Conservation (phyloP, 2,113 vertebrate genomes). For the Chionis minor region DNA sequence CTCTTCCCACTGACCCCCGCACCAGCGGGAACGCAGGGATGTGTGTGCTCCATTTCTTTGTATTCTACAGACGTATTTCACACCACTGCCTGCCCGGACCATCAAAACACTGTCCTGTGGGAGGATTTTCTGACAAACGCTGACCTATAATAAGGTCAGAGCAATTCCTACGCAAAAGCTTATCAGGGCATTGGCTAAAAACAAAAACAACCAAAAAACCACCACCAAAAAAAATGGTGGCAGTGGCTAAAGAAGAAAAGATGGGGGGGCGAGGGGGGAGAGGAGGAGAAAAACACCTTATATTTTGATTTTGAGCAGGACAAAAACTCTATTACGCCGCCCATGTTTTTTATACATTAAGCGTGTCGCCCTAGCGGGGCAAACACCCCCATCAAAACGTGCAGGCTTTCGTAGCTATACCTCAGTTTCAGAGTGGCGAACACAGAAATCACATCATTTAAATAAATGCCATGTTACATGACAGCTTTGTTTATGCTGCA, state of each 20-base stretch:
- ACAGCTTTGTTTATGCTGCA: constrained; percentile 65
- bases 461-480: constrained; percentile 63
- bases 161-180: background rate
- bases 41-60: background rate
- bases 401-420: constrained; percentile 32
- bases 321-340: background rate
- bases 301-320: background rate
- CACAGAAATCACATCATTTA: constrained; percentile 64
- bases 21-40: background rate
- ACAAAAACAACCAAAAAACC: background rate
- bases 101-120: background rate
- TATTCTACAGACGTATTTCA: background rate
- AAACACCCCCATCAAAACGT: constrained; percentile 52
- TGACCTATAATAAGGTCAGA: background rate
- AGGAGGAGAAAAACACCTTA: background rate
- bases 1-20: background rate
- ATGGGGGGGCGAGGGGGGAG: too few species aligned
- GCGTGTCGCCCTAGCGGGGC: constrained; percentile 19
- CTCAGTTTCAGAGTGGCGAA: constrained; percentile 47
- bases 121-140: background rate
- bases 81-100: background rate
- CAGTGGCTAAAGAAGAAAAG: background rate
- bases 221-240: background rate
- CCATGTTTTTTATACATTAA: constrained; percentile 17
- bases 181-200: background rate